Base-by-base conservation (phyloP, 2,113 vertebrate species). In the Todiramphus chloris region DNA sequence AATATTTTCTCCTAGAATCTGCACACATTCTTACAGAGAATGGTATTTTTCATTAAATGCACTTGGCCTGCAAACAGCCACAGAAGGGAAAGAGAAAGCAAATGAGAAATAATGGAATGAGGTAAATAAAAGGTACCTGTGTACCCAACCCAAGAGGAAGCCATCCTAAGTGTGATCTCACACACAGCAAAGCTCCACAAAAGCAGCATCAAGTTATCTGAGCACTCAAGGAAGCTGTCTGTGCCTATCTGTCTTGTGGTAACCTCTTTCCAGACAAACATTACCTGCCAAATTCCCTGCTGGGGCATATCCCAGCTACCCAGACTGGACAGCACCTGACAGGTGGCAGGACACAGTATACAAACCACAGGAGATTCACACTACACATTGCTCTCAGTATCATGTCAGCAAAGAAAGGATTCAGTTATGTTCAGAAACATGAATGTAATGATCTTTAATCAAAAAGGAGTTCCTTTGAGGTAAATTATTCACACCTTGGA, bases 1-100 rank as follows among this genome's bases (percentile, higher is more conserved):
- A 94, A 86, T 93, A 86, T 92, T 95, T 87, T 97, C 93, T 51
- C 60, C 37, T 48, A 37, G 73, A 81, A 82, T 44, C 83, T 87
- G 53, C 69, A 73, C 24, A 39, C 59, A 55, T 75, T 84, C 83
- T 60, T 66, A 68, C 21, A 37, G 83, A 79, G 66, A 83, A 82
- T 16, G 53, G 44, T 51, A 62, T 91, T 92, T 84, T 76, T 76
- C 75, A 33, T 82, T 6, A 63, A 88, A 83, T 35, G 33, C 37
- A 63, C 56, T 93, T 95, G 89, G 80, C 87, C 83, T 84, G 69
- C 33, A 76, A 91, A 92, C 72, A 73, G 67, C 58, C 89, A 69
- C 92, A 95, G 87, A 89, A 93, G 76, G 81, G 53, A 83, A 82
- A 85, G 23, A 28, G 51, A 69, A 88, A 13, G 68, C 51, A 77